A percentile compares a stretch with the other conserved stretches of the same genome.
These are phyloP conservation scores for Lepidurus packardi DNA, from an alignment of 1,140 invertebrate genomes.

Conservation along the genomic window DNA sequence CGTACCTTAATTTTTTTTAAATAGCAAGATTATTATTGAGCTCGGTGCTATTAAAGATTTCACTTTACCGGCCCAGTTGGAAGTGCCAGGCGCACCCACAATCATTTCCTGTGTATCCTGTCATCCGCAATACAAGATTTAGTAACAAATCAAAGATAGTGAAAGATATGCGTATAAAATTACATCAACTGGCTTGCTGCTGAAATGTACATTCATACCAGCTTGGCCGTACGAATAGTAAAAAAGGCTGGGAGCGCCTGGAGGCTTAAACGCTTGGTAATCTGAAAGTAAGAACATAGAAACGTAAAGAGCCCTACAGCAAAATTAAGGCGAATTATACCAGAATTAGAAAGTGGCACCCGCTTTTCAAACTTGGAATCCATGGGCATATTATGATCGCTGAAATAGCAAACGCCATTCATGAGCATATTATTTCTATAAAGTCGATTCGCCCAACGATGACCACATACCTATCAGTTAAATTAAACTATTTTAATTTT, in stretches of 20 bases:
- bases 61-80: slow-evolving; percentile 43
- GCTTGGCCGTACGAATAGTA: slow-evolving; percentile 41
- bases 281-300: not conserved
- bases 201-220: slow-evolving; percentile 39
- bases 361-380: slow-evolving; percentile 25
- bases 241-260: not conserved
- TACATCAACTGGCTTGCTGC: not conserved
- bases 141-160: not conserved
- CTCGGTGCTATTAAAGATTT: not conserved
- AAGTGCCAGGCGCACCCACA: slow-evolving; percentile 46
- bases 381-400: not conserved
- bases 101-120: slow-evolving; percentile 40
- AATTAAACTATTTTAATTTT: not conserved
- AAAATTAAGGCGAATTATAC: not conserved
- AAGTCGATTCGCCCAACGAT: slow-evolving; percentile 41
- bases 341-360: not conserved
- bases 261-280: not conserved
- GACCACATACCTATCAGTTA: slow-evolving; percentile 40
- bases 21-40: not conserved
- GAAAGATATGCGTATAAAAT: not conserved
- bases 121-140: not conserved
- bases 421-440: slow-evolving; percentile 36
- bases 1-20: slow-evolving; percentile 33
- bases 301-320: not conserved
- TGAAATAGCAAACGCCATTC: slow-evolving; percentile 42